Evolutionary conservation across 2,888 invertebrate species (phyloP), one percentile per base, ranked within the genome.

Genomic region (Netelia inedita): DNA sequence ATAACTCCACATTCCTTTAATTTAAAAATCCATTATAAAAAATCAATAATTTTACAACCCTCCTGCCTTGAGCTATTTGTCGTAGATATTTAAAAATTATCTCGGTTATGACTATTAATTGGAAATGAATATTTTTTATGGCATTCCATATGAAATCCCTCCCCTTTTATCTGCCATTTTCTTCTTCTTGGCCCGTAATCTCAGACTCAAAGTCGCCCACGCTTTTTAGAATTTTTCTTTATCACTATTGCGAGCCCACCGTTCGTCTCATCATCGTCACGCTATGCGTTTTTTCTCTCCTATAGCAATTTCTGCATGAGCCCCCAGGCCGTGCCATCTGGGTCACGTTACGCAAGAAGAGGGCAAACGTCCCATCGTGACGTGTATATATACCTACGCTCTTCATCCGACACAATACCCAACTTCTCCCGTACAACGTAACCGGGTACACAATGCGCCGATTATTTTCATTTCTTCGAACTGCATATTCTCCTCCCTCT

Each of bases 311-410:
- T 78, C 65, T 76, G 43, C 50, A 55, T 61, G 14, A 57, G 50
- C 61, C 74, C 53, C 59, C 53, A 28, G 68, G 61, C 53, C 19
- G 10, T 21, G 23, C 14, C 63, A 74, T 79, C 79, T 74, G 79
- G 79, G 83, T 83, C 74, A 65, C 46, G 83, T 79, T 46, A 50
- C 59, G 66, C 57, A 21, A 71, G 46, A 68, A 19, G 66, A 68
- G 66, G 5, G 46, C 23, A 35, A 68, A 59, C 28, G 41, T 46
- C 57, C 43, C 63, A 21, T 23, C 35, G 16, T 59, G 1, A 46
- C 19, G 53, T 43, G 28, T n/a, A 14, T 43, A 46, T 19, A 57
- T 19, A 55, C 35, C 28, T 14, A n/a, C 57, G 68, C 57, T 16
- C 16, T 69, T 69, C 57, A 69, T 63, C n/a, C 57, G 46, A 69